Evolutionary conservation across 1,140 invertebrate genomes (phyloP), one percentile per base, ranked within the genome.

Genomic region (Drosophila teissieri): DNA sequence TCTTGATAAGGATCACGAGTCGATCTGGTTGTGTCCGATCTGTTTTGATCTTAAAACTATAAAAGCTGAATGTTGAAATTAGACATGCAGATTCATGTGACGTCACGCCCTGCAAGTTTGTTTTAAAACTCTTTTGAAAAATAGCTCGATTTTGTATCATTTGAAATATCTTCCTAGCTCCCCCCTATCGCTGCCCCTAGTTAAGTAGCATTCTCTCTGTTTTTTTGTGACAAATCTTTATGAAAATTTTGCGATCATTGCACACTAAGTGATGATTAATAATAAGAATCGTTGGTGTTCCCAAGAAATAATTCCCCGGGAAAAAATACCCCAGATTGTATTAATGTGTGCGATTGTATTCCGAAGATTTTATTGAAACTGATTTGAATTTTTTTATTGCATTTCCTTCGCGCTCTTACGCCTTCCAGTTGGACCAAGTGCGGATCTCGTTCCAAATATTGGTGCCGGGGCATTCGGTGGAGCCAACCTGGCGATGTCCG

Each of bases 401-500:
- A 19, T 14, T 40, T 12, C 8, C 11, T 8, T n/a, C 36, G 15
- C 8, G 1, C 3, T 37, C 49, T 84, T 89, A 90, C 22, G 83
- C 85, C 78, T 80, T 89, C 90, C 90, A 96, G 80, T 96, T 94
- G 2, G 93, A 77, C 96, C 95, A 96, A 2, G 88, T 94, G 48
- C 93, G 91, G 19, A 96, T 95, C 62, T 95, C 94, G 2, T 93
- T 81, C 78, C 93, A 96, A 11, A 96, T 85, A 0, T 93, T 92
- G n/a, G 95, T 92, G n/a, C 96, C 96, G 1, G 96, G 96, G 86
- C 96, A 96, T 54, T 95, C 93, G 0, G 96, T 96, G 3, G 93
- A 92, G 10, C 94, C 85, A 0, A 95, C 93, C 92, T 96, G 96
- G 52, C 95, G 93, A 78, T 96, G 96, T 0, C 95, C 96, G 6